Conservation (phyloP, 1,140 invertebrate species). For the Dreissena polymorpha region DNA sequence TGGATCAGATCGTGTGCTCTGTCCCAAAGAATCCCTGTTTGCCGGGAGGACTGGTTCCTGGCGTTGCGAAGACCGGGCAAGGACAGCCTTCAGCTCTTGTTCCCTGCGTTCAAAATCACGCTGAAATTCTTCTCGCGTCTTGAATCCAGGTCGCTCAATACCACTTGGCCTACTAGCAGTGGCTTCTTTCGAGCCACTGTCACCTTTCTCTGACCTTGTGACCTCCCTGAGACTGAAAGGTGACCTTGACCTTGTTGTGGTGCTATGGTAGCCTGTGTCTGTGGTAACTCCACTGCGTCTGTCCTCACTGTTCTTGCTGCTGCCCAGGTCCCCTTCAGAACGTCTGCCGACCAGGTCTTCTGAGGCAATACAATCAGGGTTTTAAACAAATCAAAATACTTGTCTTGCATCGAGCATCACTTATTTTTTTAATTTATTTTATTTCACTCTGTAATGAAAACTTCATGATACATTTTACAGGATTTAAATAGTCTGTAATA, state of each 20-base stretch:
- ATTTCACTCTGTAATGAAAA: too few relatives aligned
- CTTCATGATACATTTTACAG: too few relatives aligned
- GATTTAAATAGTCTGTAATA: too few relatives aligned
- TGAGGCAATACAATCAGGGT: too few relatives aligned
- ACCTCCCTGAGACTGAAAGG: conserved; percentile 18
- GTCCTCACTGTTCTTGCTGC: not conserved
- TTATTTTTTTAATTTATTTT: too few relatives aligned
- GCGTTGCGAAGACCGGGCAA: not conserved
- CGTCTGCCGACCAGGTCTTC: not conserved
- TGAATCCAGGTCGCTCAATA: conserved; percentile 43
- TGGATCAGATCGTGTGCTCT: conserved; percentile 48
- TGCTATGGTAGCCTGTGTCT: conserved; percentile 40
- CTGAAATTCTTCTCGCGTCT: conserved; percentile 47
- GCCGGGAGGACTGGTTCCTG: not conserved
- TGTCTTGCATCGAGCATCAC: too few relatives aligned
- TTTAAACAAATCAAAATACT: too few relatives aligned
- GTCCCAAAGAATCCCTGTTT: conserved; percentile 24
- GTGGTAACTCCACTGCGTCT: not conserved
- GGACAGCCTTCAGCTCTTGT: conserved; percentile 28
- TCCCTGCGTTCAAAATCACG: conserved; percentile 46
- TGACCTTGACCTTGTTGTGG: conserved; percentile 9
- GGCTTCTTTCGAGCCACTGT: not conserved
- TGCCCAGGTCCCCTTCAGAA: not conserved
- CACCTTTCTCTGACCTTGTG: not conserved
- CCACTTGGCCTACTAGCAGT: not conserved